Conservation (phyloP, 2,888 invertebrate species). For the Microctonus aethiopoides region DNA sequence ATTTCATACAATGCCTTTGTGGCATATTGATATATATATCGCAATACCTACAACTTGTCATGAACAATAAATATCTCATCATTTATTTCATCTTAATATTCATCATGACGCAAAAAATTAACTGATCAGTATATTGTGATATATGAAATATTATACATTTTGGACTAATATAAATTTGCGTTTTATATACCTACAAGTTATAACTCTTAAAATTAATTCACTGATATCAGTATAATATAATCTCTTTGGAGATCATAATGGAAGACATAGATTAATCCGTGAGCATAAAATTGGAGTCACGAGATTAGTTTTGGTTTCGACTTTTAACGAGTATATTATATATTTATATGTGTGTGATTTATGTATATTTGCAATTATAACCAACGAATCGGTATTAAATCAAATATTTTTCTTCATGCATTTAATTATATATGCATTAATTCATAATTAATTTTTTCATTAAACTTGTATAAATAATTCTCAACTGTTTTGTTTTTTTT, state of each 20-base stretch:
- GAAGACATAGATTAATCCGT: slow-evolving; percentile 57
- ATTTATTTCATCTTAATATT: background rate
- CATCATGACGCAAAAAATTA: background rate
- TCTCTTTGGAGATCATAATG: slow-evolving; percentile 57
- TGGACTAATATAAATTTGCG: slow-evolving; percentile 20
- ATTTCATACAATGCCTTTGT: background rate
- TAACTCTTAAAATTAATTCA: slow-evolving; percentile 30
- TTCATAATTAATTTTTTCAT: background rate
- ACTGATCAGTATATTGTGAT: background rate
- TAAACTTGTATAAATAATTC: slow-evolving; percentile 42
- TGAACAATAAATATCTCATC: slow-evolving; percentile 11
- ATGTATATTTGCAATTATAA: slow-evolving; percentile 10
- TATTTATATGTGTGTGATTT: background rate
- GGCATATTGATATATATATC: background rate
- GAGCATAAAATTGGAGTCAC: slow-evolving; percentile 27
- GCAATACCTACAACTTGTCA: background rate
- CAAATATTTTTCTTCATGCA: slow-evolving; percentile 30
- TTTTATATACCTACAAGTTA: slow-evolving; percentile 28
- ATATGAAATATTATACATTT: background rate
- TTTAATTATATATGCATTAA: too few relatives aligned
- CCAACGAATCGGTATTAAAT: slow-evolving; percentile 11
- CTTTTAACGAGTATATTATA: background rate
- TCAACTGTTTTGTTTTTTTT: slow-evolving; percentile 37
- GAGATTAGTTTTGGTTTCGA: background rate
- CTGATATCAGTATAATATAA: slow-evolving; percentile 38